These are phyloP conservation scores for Myzus persicae DNA, from an alignment of 1,140 invertebrate genomes.

Conservation along the genomic window DNA sequence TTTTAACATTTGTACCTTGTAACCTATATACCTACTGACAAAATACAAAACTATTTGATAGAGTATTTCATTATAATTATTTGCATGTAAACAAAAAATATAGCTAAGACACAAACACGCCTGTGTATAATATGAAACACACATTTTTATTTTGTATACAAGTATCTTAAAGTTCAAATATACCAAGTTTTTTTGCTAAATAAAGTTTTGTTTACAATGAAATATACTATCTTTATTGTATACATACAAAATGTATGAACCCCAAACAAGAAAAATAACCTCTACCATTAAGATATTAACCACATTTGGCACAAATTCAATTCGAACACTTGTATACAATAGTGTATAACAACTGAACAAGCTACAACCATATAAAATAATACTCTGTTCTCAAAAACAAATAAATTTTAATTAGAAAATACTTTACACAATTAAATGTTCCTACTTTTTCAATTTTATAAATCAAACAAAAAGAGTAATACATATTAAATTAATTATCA, in stretches of 20 bases:
- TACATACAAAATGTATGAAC: background rate
- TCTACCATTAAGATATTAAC: constrained; percentile 17
- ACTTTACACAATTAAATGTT: no score
- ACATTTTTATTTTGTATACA: background rate
- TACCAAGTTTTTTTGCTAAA: background rate
- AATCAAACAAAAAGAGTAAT: no score
- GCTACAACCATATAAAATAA: background rate
- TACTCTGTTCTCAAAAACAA: background rate
- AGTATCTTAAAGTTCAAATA: background rate
- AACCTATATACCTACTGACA: no score
- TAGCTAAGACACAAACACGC: no score
- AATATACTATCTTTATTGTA: no score
- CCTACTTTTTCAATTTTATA: no score
- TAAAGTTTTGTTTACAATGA: background rate
- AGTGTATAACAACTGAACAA: background rate
- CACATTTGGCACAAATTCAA: background rate
- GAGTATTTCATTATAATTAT: no score
- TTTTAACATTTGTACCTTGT: no score
- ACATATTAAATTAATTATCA: no score
- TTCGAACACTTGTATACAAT: background rate
- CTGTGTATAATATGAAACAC: no score
- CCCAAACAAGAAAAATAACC: background rate
- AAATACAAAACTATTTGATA: no score
- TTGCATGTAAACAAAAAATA: no score
- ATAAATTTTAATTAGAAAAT: background rate